Base-by-base conservation (phyloP, 1,140 invertebrate species). In the Drosophila orena region DNA sequence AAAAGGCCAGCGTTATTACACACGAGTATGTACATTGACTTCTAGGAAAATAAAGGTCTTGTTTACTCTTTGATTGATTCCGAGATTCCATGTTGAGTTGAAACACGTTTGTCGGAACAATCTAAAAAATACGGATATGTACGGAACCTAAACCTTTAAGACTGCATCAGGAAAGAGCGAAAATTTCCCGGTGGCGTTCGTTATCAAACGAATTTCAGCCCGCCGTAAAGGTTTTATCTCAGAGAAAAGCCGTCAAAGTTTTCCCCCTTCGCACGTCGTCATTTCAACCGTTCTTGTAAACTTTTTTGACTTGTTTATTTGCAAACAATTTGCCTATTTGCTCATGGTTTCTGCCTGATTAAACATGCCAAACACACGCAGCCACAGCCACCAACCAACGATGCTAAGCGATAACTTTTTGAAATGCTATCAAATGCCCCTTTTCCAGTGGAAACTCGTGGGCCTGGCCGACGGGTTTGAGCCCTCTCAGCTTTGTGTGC, bases 241-340 rank as follows among this genome's bases (percentile, higher is more conserved):
- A 34, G 66, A 47, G 50, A 69, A 56, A 50, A 68, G 62, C 27
- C 34, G 46, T 70, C 52, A 57, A 55, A 56, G 62, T 22, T 69
- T 35, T 24, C 24, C 50, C 35, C 35, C 35, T 20, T 53, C 38
- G 7, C 47, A 54, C 34, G 60, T 65, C 40, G 49, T 38, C 47
- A 20, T 53, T 68, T 65, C 34, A n/a, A 37, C 17, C 24, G 42
- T 55, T 70, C 27, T 58, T 47, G 53, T 66, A 58, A 76, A 76
- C 59, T 76, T 76, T 76, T 47, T 35, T 10, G 60, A 50, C 53
- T 76, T 56, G 72, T 49, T 62, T 66, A 60, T 78, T 57, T 71
- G 38, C 56, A 55, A 77, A 77, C 50, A 72, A 77, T 80, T 60
- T 83, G 66, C 61, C 58, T 72, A 88, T 86, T 86, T 86, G 62